Evolutionary conservation across 2,888 invertebrate genomes (phyloP).

Genomic region (Andricus quercusramuli): DNA sequence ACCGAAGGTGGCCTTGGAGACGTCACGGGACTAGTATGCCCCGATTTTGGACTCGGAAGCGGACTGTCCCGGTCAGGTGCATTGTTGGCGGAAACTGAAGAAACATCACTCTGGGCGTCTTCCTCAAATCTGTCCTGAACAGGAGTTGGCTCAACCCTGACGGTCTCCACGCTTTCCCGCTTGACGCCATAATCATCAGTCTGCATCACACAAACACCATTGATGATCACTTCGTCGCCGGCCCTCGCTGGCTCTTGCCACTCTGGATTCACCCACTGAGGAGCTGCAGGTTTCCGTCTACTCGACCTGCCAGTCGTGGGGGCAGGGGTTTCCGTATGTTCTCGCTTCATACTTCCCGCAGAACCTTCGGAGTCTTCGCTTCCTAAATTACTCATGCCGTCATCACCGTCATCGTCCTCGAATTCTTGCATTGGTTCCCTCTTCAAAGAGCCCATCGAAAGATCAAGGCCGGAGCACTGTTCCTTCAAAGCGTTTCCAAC

Average conservation of each 20-base stretch:
- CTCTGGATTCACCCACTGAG: conserved; percentile 98
- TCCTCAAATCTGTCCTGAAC: conserved; percentile 83
- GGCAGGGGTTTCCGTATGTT: conserved; percentile 69
- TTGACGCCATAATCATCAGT: conserved; percentile 85
- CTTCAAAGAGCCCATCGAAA: conserved; percentile 91
- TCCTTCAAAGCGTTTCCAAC: conserved; percentile 88
- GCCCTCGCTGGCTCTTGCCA: conserved; percentile 85
- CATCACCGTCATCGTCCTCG: conserved; percentile 84
- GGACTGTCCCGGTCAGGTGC: conserved; percentile 73
- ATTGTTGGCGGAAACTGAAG: conserved; percentile 74
- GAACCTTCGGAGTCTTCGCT: conserved; percentile 84
- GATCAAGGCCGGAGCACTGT: conserved; percentile 91
- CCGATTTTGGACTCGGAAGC: conserved; percentile 73
- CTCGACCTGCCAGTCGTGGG: conserved; percentile 81
- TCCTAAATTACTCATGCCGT: conserved; percentile 87
- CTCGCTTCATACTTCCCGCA: conserved; percentile 74
- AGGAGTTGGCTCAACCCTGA: conserved; percentile 88
- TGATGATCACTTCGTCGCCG: conserved; percentile 91
- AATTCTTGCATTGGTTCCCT: conserved; percentile 88
- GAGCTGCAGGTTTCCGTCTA: conserved; percentile 95
- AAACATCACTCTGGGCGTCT: conserved; percentile 79
- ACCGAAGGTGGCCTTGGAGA: conserved; percentile 72
- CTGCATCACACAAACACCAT: conserved; percentile 95
- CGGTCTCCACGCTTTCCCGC: conserved; percentile 83
- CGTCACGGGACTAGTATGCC: conserved; percentile 69